Conservation (phyloP, 2,888 invertebrate species). For the Aquatica leii region DNA sequence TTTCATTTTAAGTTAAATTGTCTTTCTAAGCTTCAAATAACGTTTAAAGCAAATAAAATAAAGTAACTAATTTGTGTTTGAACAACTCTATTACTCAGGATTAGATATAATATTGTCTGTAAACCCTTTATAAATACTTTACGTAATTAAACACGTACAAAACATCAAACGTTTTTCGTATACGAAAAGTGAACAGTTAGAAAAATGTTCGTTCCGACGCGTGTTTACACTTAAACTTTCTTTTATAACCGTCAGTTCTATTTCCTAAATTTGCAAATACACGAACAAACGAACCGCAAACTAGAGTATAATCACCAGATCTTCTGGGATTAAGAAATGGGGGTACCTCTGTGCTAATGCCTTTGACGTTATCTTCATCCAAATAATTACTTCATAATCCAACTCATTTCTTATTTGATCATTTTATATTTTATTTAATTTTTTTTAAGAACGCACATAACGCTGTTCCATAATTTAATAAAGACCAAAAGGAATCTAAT, state of each 20-base stretch:
- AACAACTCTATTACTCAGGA: slow-evolving; percentile 10
- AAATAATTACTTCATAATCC: slow-evolving; percentile 17
- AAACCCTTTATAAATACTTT: background rate
- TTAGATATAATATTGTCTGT: slow-evolving; percentile 1
- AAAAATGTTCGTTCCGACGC: too few species aligned
- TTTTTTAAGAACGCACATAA: slow-evolving; percentile 11
- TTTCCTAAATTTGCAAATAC: background rate
- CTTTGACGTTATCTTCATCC: slow-evolving; percentile 22
- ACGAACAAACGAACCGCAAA: slow-evolving; percentile 25
- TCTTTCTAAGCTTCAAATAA: slow-evolving; percentile 4
- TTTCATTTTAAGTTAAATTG: slow-evolving; percentile 2
- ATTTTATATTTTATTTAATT: background rate
- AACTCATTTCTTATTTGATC: slow-evolving; percentile 11
- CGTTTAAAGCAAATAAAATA: slow-evolving; percentile 9
- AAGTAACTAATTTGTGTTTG: slow-evolving; percentile 10
- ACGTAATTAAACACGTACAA: slow-evolving; percentile 6
- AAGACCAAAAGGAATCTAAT: slow-evolving; percentile 37
- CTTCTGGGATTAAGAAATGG: slow-evolving; percentile 28
- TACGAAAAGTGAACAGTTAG: too few species aligned
- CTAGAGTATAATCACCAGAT: slow-evolving; percentile 26
- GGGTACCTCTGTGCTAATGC: slow-evolving; percentile 21
- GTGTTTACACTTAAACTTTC: background rate
- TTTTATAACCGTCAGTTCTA: background rate
- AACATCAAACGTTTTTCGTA: too few species aligned
- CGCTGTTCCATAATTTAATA: slow-evolving; percentile 33